phyloP scores from a whole-genome alignment of 2,888 invertebrate species.

The Hemithea aestivaria region DNA sequence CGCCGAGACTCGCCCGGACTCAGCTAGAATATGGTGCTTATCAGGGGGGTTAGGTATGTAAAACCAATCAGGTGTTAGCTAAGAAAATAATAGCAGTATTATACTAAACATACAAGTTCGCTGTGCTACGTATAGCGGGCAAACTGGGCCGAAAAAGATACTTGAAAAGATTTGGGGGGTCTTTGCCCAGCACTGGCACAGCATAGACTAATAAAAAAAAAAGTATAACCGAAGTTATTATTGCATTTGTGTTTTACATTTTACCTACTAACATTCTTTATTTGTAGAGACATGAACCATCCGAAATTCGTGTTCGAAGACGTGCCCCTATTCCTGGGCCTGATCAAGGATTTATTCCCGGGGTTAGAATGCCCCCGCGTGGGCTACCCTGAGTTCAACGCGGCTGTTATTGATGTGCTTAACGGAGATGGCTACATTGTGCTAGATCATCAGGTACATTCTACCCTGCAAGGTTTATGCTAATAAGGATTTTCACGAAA shows the following conservation, averaged over 20 bases:
- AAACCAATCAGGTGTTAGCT: conserved; percentile 86
- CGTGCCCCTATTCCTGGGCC: conserved; percentile 91
- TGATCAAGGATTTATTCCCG: conserved; percentile 94
- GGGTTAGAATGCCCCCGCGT: conserved; percentile 93
- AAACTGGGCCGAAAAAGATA: conserved; percentile 90
- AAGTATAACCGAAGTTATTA: too few species aligned
- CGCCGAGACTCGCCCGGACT: conserved; percentile 88
- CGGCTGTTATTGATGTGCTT: conserved; percentile 85
- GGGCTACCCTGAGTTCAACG: conserved; percentile 91
- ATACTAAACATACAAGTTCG: conserved; percentile 93
- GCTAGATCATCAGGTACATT: conserved; percentile 59
- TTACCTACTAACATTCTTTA: too few species aligned
- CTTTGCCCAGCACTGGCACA: too few species aligned
- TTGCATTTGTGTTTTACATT: too few species aligned
- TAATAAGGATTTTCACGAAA: neutral
- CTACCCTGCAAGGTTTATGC: neutral
- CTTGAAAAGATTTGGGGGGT: neutral
- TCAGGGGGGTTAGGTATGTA: conserved; percentile 88
- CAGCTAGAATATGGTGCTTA: conserved; percentile 91
- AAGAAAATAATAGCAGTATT: conserved; percentile 97
- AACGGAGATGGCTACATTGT: conserved; percentile 83
- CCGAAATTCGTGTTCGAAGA: conserved; percentile 96
- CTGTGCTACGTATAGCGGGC: conserved; percentile 96
- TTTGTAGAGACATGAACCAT: conserved; percentile 95
- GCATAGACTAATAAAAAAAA: too few species aligned